Evolutionary conservation across 2,888 invertebrate species (phyloP), one percentile per base, ranked within the genome.

Genomic region (Mesodorylaimus sp.): DNA sequence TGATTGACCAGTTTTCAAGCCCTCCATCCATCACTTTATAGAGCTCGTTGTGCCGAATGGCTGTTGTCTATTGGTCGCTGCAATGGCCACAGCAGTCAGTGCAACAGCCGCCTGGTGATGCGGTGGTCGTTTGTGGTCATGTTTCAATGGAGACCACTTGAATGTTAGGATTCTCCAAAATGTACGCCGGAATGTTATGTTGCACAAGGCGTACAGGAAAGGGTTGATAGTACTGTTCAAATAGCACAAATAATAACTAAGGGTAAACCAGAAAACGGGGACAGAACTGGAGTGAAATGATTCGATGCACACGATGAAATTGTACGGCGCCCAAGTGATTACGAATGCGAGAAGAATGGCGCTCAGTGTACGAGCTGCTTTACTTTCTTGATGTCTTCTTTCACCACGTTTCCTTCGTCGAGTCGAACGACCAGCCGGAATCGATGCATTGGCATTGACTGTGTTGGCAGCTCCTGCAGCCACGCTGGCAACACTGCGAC

Each of bases 181-280:
- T 54, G 97, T 95, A 71, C 86, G 77, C 60, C 95, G 78, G 71
- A 97, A 97, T 56, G 88, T 85, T 54, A 88, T 86, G 70, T 97
- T 97, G 71, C 95, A 95, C 54, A 97, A 76, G 39, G 97, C 97
- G 72, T 97, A 97, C 70, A 91, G 93, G 68, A 97, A 79, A n/a
- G 95, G 95, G 70, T 97, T 97, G 61, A 95, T 85, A 49, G 95
- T 95, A 56, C 91, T 93, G 73, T 97, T 97, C 63, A 99, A 87
- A 73, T 97, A 97, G 74, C 97, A 97, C 66, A 97, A 76, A 66
- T 89, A 95, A 70, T 97, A 99, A 72, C 89, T 83, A 72, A 91
- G 86, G 61, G 87, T 84, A 87, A 89, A 93, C 57, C 88, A 70
- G 62, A 80, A 79, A 58, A 81, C 80, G 39, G 88, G 85, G 58